Conservation (phyloP, 2,797 vertebrate species). For the Diplodus sargus region DNA sequence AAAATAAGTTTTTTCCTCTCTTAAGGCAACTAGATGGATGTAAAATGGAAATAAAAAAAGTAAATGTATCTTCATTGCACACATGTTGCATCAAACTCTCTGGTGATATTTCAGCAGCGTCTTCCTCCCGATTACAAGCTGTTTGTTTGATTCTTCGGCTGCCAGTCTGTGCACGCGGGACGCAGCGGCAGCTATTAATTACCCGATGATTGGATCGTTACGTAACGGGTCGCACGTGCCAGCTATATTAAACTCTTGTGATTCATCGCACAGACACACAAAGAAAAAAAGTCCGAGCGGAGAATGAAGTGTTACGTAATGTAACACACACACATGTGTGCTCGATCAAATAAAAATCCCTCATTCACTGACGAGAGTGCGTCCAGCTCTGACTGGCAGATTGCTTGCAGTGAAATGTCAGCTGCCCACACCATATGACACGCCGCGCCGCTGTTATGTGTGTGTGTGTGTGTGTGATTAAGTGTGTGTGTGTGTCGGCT, state of each 20-base stretch:
- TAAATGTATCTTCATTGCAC: background rate
- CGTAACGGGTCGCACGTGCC: constrained; percentile 42
- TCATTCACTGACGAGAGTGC: constrained; percentile 29
- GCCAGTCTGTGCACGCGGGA: background rate
- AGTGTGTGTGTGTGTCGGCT: constrained; percentile 28
- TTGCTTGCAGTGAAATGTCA: constrained; percentile 65
- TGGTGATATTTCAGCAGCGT: background rate
- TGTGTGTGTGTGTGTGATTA: constrained; percentile 8
- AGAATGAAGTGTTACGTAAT: constrained; percentile 62
- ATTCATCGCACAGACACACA: constrained; percentile 58
- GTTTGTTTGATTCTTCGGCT: background rate
- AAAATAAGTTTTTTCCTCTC: too few species aligned
- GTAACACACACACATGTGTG: constrained; percentile 37
- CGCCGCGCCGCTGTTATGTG: constrained; percentile 27
- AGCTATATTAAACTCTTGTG: constrained; percentile 44
- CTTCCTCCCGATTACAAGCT: background rate
- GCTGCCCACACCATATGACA: constrained; percentile 54
- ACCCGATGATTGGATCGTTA: constrained; percentile 32
- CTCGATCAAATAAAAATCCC: constrained; percentile 50
- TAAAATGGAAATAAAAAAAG: background rate
- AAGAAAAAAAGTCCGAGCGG: constrained; percentile 40
- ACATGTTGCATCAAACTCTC: background rate
- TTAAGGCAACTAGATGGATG: too few species aligned
- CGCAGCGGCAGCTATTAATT: constrained; percentile 14
- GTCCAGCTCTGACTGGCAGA: constrained; percentile 52